These are phyloP conservation scores for Metallyticus violacea DNA, from an alignment of 2,888 invertebrate species.

Conservation along the genomic window DNA sequence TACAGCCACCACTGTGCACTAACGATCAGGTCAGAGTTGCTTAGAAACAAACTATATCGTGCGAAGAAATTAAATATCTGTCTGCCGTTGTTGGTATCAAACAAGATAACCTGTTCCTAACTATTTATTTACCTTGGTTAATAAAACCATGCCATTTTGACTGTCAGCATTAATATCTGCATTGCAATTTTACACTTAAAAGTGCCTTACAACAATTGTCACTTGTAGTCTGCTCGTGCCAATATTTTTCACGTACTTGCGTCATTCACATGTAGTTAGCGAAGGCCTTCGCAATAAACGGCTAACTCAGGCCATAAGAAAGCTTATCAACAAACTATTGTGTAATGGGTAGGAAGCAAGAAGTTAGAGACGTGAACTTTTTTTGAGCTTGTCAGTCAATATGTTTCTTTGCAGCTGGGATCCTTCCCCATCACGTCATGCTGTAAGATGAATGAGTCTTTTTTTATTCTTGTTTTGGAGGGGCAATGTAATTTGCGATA, in stretches of 20 bases:
- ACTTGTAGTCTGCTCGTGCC: neutral
- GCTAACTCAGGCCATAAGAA: neutral
- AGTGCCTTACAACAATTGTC: neutral
- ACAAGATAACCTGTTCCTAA: too few relatives aligned
- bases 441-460: neutral
- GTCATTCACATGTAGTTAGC: neutral
- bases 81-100: too few relatives aligned
- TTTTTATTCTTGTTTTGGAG: neutral
- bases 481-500: neutral
- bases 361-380: neutral
- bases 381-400: neutral
- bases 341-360: neutral
- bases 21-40: too few relatives aligned
- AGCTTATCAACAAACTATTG: neutral
- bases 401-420: neutral
- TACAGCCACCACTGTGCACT: too few relatives aligned
- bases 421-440: neutral
- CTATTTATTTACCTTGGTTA: too few relatives aligned
- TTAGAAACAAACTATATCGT: too few relatives aligned
- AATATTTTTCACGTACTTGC: neutral
- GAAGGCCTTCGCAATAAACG: neutral
- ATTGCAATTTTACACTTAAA: too few relatives aligned
- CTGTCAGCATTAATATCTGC: too few relatives aligned
- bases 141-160: too few relatives aligned
- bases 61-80: too few relatives aligned